phyloP scores from a whole-genome alignment of 2,888 invertebrate genomes.

The Cerastis rubricosa region DNA sequence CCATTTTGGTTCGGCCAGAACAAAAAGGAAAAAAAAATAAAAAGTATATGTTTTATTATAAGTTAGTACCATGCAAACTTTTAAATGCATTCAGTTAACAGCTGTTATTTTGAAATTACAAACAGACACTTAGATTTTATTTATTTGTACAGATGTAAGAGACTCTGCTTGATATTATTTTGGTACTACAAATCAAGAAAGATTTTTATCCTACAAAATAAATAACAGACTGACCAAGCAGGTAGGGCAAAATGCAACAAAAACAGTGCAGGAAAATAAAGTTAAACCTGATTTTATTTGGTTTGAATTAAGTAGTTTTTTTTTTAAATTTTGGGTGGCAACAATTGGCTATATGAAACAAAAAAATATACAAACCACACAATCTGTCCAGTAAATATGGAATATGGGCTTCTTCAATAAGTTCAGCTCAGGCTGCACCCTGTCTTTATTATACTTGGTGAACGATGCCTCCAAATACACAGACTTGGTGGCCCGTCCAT shows the following conservation, averaged over 20 bases:
- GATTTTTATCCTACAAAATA: not conserved
- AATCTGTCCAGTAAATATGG: conserved; percentile 98
- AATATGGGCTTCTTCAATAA: conserved; percentile 97
- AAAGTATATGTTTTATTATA: too few relatives aligned
- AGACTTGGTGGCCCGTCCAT: conserved; percentile 96
- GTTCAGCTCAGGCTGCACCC: conserved; percentile 94
- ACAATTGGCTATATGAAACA: not conserved
- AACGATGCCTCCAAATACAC: conserved; percentile 96
- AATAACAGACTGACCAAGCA: not conserved
- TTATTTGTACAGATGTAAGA: too few relatives aligned
- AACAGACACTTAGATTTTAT: too few relatives aligned
- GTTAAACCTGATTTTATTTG: not conserved
- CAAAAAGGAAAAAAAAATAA: too few relatives aligned
- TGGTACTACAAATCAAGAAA: not conserved
- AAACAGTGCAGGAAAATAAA: not conserved
- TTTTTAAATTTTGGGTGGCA: not conserved
- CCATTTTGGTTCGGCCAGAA: too few relatives aligned
- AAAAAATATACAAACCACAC: conserved; percentile 92
- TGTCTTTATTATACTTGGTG: conserved; percentile 94
- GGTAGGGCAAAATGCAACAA: not conserved
- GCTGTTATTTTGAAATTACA: too few relatives aligned
- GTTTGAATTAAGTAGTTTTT: not conserved
- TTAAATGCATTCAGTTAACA: too few relatives aligned
- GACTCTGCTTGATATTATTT: not conserved
- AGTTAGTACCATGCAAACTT: too few relatives aligned